Evolutionary conservation across 2,113 vertebrate species (phyloP).

Genomic region (Sorex araneus): DNA sequence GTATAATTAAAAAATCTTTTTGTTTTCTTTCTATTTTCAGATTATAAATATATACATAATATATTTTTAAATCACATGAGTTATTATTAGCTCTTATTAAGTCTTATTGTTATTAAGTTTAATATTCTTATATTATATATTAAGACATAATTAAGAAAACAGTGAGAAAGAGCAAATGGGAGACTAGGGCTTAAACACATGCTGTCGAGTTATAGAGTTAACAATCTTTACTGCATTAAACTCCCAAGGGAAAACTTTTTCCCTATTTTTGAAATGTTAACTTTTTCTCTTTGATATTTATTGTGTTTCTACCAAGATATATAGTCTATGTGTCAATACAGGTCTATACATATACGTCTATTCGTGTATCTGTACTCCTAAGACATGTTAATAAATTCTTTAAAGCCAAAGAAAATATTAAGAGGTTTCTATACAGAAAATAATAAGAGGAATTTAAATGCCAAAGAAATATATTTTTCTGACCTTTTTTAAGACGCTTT

Average conservation of each 20-base stretch:
- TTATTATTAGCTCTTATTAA: neutral
- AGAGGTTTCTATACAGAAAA: neutral
- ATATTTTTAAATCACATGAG: neutral
- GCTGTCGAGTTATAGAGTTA: neutral
- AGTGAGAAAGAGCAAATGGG: neutral
- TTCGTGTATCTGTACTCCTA: neutral
- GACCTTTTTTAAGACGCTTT: constrained; percentile 93
- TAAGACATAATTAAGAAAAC: neutral
- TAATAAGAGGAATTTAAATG: neutral
- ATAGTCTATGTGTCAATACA: neutral
- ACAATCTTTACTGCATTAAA: neutral
- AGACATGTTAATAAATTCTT: neutral
- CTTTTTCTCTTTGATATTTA: neutral
- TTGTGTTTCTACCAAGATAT: neutral
- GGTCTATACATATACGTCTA: rapidly evolving
- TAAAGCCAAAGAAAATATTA: neutral
- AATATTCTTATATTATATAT: neutral
- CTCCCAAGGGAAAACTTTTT: neutral
- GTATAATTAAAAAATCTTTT: no score
- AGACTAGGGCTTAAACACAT: neutral
- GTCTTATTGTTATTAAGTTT: neutral
- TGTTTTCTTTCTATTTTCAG: no score
- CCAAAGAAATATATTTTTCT: constrained; percentile 52
- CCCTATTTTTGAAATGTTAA: neutral
- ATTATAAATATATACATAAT: neutral